These are phyloP conservation scores for Sylvilagus floridanus DNA, from an alignment of 2,797 vertebrate genomes.

Conservation along the genomic window DNA sequence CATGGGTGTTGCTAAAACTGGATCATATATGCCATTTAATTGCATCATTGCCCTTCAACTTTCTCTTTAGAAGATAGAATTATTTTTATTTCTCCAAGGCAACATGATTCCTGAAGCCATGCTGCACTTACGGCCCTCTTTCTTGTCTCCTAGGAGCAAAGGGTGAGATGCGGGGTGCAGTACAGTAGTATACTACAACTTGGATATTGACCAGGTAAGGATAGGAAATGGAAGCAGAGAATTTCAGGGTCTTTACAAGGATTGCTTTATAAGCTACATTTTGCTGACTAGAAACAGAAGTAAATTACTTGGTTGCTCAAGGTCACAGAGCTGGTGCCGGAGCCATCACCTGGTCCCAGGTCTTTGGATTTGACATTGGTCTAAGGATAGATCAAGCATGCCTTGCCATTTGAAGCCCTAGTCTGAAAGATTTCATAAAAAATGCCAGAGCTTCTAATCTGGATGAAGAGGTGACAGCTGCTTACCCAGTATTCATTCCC, in stretches of 20 bases:
- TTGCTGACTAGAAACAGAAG: conserved; percentile 48
- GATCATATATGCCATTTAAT: background rate
- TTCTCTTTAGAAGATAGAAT: background rate
- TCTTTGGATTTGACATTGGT: conserved; percentile 28
- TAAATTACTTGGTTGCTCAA: background rate
- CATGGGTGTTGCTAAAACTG: background rate
- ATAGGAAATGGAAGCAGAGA: background rate
- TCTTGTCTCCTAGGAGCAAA: background rate
- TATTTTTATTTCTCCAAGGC: conserved; percentile 30
- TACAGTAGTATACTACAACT: background rate
- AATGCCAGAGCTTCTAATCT: background rate
- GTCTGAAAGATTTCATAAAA: background rate
- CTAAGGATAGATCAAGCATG: background rate
- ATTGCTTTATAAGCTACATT: background rate
- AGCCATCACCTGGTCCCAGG: background rate
- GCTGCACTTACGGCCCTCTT: background rate
- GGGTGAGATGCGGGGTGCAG: background rate
- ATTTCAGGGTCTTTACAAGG: background rate
- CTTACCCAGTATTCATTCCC: background rate
- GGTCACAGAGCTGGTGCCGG: background rate
- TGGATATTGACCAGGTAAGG: background rate
- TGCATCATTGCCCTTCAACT: background rate
- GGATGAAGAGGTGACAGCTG: background rate
- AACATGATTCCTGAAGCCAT: background rate
- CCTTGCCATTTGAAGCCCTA: background rate